Evolutionary conservation across 2,113 vertebrate genomes (phyloP).

Genomic region (Ornithorhynchus anatinus): DNA sequence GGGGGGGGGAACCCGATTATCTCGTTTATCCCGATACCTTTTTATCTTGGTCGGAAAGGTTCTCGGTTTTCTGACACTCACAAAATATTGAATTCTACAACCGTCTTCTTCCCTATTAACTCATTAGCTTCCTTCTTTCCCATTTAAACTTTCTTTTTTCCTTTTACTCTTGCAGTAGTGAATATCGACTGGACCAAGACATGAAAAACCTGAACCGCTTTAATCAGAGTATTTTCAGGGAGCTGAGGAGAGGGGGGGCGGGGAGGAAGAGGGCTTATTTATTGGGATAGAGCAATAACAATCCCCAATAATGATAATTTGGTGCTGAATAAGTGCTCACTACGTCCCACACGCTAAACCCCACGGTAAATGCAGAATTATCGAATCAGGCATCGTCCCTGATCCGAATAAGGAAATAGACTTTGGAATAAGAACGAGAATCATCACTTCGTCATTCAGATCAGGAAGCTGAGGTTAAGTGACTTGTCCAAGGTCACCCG

Average conservation of each 20-base stretch:
- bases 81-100: conserved; percentile 31
- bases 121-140: conserved; percentile 16
- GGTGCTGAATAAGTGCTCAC: too few relatives aligned
- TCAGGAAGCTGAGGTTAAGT: too few relatives aligned
- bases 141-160: not conserved
- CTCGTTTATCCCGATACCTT: not conserved
- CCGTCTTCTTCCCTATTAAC: conserved; percentile 47
- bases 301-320: too few relatives aligned
- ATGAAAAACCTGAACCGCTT: conserved; percentile 44
- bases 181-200: conserved; percentile 28
- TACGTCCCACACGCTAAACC: too few relatives aligned
- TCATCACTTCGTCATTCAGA: too few relatives aligned
- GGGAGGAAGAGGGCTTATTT: conserved; percentile 58
- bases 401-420: too few relatives aligned
- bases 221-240: conserved; percentile 41
- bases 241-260: conserved; percentile 10
- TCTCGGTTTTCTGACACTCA: conserved; percentile 45
- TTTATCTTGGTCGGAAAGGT: not conserved
- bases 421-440: too few relatives aligned
- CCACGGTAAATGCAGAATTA: too few relatives aligned
- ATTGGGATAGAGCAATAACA: too few relatives aligned
- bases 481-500: too few relatives aligned
- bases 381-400: too few relatives aligned
- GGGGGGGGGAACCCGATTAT: not conserved
- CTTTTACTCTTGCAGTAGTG: not conserved